Evolutionary conservation across 2,888 invertebrate genomes (phyloP).

Genomic region (Drosophila maculinotata): DNA sequence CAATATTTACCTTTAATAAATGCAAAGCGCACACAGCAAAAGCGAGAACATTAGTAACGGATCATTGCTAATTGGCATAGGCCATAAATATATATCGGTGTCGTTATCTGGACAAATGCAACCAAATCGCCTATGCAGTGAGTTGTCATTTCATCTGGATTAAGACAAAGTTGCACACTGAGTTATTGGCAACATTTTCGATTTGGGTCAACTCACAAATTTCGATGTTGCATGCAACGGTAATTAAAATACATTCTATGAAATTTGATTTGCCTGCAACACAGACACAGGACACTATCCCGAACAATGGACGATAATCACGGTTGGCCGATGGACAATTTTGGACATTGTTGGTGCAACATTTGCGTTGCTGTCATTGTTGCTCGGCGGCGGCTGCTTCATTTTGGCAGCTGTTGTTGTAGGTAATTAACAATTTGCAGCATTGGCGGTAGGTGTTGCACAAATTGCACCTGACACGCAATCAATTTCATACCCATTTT

Average conservation of each 20-base stretch:
- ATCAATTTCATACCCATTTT: constrained; percentile 24
- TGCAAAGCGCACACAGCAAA: constrained; percentile 5
- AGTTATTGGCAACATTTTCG: neutral
- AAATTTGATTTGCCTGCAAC: constrained; percentile 29
- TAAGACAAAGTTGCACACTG: neutral
- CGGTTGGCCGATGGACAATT: constrained; percentile 20
- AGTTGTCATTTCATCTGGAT: neutral
- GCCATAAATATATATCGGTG: constrained; percentile 26
- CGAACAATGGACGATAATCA: constrained; percentile 31
- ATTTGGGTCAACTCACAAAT: constrained; percentile 21
- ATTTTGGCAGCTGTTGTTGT: constrained; percentile 12
- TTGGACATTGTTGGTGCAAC: constrained; percentile 9
- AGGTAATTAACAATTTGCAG: constrained; percentile 38
- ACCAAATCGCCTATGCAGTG: constrained; percentile 6
- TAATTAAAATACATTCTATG: constrained; percentile 47
- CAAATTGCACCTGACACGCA: constrained; percentile 23
- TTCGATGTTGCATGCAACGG: constrained; percentile 32
- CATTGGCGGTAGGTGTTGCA: constrained; percentile 17
- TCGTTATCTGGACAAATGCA: constrained; percentile 21
- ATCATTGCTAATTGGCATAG: constrained; percentile 46
- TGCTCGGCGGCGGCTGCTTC: neutral
- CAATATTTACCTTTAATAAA: constrained; percentile 32
- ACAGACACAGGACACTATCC: neutral
- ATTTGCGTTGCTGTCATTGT: constrained; percentile 4
- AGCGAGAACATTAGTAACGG: constrained; percentile 33